Base-by-base conservation (phyloP, 2,113 vertebrate genomes). In the Rhadina sibilatrix region DNA sequence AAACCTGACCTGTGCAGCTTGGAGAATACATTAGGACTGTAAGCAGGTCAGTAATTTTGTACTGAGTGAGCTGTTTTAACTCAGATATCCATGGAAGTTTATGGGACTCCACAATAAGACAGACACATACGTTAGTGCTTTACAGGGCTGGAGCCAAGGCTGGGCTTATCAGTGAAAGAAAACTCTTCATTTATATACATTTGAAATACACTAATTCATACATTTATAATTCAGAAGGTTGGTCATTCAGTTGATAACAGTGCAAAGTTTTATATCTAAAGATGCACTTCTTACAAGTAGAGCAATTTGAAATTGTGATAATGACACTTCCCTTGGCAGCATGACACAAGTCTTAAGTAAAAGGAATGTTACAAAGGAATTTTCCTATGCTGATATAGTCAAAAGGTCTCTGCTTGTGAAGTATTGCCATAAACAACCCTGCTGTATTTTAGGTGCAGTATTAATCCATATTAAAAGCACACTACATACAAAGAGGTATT, bases 71-170 rank as follows among this genome's bases (percentile, higher is more conserved):
- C 17, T 71, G 74, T 46, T 76, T 9, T 56, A 54, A 63, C 38
- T 52, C 0, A 0, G 21, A 68, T 30, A 74, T 61, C 19, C 31
- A 22, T 7, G 30, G 50, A 85, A 71, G 38, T 88, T 75, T 20
- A 35, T 2, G 5, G 47, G 63, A 66, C 31, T 82, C 30, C 56
- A 40, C 28, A 44, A 3, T 19, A 37, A 33, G 21, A 42, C 2
- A 89, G 53, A 38, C 21, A 28, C 0, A 4, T 8, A 25, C 0
- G 0, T 9, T 42, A 65, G 46, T 46, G 30, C 28, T 84, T 84
- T 33, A 38, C 23, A 42, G 33, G 66, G 33, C 4, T 49, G 15
- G 22, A 85, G 72, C 31, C 65, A 91, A 87, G 46, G 63, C 30
- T 38, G 25, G 19, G 27, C 31, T 74, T 63, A 30, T 16, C 25